Evolutionary conservation across 2,113 vertebrate genomes (phyloP).

Genomic region (Megaptera novaeangliae): DNA sequence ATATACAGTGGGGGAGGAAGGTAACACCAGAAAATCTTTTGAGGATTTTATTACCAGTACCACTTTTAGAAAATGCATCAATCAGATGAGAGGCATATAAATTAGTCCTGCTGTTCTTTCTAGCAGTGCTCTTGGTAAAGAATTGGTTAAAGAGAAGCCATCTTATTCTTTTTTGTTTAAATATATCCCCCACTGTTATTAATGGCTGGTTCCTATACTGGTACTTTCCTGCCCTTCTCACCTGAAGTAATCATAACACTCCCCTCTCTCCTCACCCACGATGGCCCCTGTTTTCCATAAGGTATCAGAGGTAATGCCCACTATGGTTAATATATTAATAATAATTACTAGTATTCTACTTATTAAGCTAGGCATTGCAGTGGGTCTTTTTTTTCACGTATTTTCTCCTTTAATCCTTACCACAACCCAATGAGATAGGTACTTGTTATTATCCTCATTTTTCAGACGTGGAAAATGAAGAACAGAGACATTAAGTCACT

Average conservation of each 20-base stretch:
- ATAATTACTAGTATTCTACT: constrained; percentile 16
- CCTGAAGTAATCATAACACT: not conserved
- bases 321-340: not conserved
- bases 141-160: constrained; percentile 28
- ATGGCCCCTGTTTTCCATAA: not conserved
- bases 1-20: not conserved
- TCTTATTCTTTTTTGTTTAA: constrained; percentile 9
- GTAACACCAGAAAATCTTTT: not conserved
- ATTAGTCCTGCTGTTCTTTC: constrained; percentile 19
- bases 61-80: constrained; percentile 33
- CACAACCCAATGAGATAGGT: not conserved
- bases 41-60: constrained; percentile 37
- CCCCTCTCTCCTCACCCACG: not conserved
- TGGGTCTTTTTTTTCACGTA: not conserved
- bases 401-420: constrained; percentile 27
- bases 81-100: not conserved
- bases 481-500: not conserved
- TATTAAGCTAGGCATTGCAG: not conserved
- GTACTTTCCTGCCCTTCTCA: not conserved
- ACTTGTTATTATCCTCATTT: not conserved
- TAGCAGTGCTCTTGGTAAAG: constrained; percentile 14
- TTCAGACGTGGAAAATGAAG: not conserved
- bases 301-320: not conserved
- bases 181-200: not conserved
- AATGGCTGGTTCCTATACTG: not conserved